Conservation (phyloP, 2,888 invertebrate species). For the Melolontha melolontha region DNA sequence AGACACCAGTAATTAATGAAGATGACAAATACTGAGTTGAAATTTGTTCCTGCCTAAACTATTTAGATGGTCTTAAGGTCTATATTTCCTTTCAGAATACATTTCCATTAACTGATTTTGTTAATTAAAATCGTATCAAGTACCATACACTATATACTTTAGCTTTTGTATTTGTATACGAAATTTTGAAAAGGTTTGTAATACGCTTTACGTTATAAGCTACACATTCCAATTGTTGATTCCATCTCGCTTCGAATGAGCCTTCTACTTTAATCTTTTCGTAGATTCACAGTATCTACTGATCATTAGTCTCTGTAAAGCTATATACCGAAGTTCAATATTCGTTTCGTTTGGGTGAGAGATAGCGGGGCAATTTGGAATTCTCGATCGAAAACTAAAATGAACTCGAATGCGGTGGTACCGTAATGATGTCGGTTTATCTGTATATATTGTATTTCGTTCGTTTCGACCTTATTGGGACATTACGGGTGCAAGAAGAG, state of each 20-base stretch:
- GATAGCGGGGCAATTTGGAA: constrained; percentile 21
- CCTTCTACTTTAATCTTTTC: constrained; percentile 5
- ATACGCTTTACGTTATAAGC: no score
- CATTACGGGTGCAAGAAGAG: not conserved
- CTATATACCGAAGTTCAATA: constrained; percentile 23
- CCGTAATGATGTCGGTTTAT: constrained; percentile 13
- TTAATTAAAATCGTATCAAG: no score
- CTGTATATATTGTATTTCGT: constrained; percentile 6
- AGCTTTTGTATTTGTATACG: no score
- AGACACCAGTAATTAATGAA: no score
- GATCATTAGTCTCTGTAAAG: constrained; percentile 36
- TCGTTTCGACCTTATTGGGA: not conserved
- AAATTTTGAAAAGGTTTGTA: no score
- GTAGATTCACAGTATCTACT: constrained; percentile 4
- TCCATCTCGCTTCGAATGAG: not conserved
- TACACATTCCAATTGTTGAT: not conserved
- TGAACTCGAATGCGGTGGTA: constrained; percentile 5
- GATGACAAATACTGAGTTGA: no score
- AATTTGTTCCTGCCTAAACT: no score
- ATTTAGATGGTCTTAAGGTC: no score
- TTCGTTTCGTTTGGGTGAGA: constrained; percentile 5
- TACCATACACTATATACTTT: no score
- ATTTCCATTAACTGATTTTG: no score
- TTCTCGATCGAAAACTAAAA: constrained; percentile 29
- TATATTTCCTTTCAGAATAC: no score